phyloP scores from a whole-genome alignment of 2,888 invertebrate species.

The Morinoia aosen region DNA sequence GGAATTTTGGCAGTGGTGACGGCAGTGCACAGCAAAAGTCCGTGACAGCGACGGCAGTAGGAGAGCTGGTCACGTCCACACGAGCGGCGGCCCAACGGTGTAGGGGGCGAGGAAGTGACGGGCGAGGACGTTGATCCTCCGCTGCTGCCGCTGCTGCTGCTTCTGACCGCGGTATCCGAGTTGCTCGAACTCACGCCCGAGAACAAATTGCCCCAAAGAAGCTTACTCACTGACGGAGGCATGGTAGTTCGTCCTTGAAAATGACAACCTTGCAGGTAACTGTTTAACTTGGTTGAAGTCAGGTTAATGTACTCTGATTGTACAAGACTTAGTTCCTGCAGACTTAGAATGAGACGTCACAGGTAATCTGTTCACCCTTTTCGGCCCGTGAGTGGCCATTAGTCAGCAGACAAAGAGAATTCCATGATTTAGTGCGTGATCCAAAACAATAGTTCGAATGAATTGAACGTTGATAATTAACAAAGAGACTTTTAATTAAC shows the following conservation, averaged over 20 bases:
- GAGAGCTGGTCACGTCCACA: conserved; percentile 1
- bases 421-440: background rate
- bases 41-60: conserved; percentile 8
- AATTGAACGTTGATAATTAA: background rate
- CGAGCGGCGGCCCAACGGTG: background rate
- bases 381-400: background rate
- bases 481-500: background rate
- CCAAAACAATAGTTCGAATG: no score
- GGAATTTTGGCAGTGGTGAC: background rate
- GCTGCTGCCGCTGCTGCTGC: background rate
- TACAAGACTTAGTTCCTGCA: background rate
- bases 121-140: background rate
- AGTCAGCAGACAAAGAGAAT: background rate
- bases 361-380: background rate
- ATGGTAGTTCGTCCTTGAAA: background rate
- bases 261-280: background rate
- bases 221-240: conserved; percentile 26
- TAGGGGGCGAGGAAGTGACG: conserved; percentile 15
- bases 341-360: background rate
- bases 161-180: background rate
- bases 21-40: background rate
- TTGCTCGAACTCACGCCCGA: background rate
- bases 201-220: conserved; percentile 13
- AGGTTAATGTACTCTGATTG: background rate
- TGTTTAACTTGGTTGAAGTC: background rate